Conservation (phyloP, 2,888 invertebrate genomes). For the Catonia carolina region DNA sequence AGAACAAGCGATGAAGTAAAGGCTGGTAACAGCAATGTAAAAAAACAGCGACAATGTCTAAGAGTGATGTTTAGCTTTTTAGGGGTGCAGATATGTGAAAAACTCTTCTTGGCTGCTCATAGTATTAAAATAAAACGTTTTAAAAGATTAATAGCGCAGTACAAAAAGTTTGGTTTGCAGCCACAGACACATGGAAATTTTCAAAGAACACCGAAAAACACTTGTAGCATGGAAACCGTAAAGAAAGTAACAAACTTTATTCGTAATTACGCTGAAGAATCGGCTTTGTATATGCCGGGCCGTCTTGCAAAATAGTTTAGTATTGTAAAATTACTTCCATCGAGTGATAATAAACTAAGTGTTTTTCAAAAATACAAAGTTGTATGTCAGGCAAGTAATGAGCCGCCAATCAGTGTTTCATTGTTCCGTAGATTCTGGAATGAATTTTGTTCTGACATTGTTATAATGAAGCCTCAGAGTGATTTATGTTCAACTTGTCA, state of each 20-base stretch:
- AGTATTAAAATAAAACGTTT: no score
- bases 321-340: slow-evolving; percentile 3
- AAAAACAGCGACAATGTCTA: no score
- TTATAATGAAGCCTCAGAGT: slow-evolving; percentile 14
- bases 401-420: neutral
- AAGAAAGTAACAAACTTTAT: neutral
- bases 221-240: no score
- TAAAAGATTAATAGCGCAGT: no score
- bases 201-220: no score
- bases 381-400: neutral
- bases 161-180: no score
- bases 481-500: slow-evolving; percentile 10
- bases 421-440: slow-evolving; percentile 12
- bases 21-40: no score
- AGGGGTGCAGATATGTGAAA: no score
- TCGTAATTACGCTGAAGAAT: slow-evolving; percentile 4
- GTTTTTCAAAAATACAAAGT: slow-evolving; percentile 7
- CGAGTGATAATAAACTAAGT: neutral
- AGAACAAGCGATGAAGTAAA: no score
- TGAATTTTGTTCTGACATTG: neutral
- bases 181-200: no score
- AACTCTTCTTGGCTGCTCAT: no score
- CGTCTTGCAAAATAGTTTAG: neutral
- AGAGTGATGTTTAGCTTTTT: no score
- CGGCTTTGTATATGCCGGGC: neutral